Conservation (phyloP, 2,888 invertebrate genomes). For the Physocephala rufipes region DNA sequence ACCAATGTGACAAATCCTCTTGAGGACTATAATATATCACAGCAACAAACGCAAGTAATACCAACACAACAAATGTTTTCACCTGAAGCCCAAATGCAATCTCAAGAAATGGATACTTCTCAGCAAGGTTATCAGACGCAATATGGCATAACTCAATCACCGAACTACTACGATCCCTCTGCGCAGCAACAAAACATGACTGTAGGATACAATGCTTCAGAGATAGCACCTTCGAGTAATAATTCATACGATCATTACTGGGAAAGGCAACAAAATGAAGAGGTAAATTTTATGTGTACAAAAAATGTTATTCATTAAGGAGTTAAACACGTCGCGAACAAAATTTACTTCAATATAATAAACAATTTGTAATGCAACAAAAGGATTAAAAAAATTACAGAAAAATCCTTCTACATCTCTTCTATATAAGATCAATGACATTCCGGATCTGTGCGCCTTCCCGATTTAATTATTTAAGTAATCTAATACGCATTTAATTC, state of each 20-base stretch:
- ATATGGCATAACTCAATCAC: conserved; percentile 27
- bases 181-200: conserved; percentile 35
- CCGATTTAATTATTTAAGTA: too few relatives aligned
- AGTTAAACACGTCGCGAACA: too few relatives aligned
- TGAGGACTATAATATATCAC: conserved; percentile 19
- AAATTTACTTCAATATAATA: too few relatives aligned
- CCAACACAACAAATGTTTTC: conserved; percentile 24
- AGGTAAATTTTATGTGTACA: conserved; percentile 47
- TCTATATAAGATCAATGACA: too few relatives aligned
- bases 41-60: conserved; percentile 42
- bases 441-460: too few relatives aligned
- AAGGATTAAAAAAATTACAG: too few relatives aligned
- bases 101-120: conserved; percentile 25
- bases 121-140: conserved; percentile 37
- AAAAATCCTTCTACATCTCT: too few relatives aligned
- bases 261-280: conserved; percentile 47
- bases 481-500: too few relatives aligned
- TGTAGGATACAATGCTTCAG: conserved; percentile 39
- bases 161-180: conserved; percentile 36
- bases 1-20: conserved; percentile 1
- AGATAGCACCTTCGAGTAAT: conserved; percentile 29
- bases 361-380: too few relatives aligned
- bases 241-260: conserved; percentile 55
- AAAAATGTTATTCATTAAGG: too few relatives aligned
- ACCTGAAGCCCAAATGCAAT: neutral